Conservation (phyloP, 2,888 invertebrate species). For the Scaptomyza caliginosa region DNA sequence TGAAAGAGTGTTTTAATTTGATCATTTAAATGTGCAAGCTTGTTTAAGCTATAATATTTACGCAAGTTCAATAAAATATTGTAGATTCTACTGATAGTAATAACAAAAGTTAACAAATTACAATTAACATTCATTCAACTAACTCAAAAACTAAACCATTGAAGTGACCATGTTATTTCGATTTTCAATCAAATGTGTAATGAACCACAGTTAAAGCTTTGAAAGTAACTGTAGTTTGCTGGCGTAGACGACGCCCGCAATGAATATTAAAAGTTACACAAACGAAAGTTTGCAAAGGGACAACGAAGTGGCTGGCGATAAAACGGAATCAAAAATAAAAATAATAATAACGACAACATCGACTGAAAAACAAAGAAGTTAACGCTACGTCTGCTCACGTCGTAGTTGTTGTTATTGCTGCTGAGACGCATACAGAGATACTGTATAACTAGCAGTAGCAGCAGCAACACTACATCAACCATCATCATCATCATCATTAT, state of each 20-base stretch:
- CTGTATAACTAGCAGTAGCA: slow-evolving; percentile 6
- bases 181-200: slow-evolving; percentile 3
- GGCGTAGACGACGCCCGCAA: slow-evolving; percentile 35
- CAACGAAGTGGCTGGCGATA: slow-evolving; percentile 26
- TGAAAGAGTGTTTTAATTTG: not conserved
- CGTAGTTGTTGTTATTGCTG: slow-evolving; percentile 30
- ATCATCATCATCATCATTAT: not conserved
- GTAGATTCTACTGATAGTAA: too few species aligned
- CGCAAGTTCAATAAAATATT: too few species aligned
- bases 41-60: too few species aligned
- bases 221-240: slow-evolving; percentile 16
- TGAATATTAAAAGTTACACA: slow-evolving; percentile 54
- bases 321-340: slow-evolving; percentile 31
- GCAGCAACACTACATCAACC: slow-evolving; percentile 1
- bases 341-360: not conserved
- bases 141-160: not conserved
- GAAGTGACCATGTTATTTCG: not conserved
- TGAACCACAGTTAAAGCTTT: slow-evolving; percentile 33
- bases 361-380: slow-evolving; percentile 30
- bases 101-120: not conserved
- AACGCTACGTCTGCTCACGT: slow-evolving; percentile 13
- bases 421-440: slow-evolving; percentile 12
- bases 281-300: slow-evolving; percentile 55
- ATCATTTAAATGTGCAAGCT: not conserved
- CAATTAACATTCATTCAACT: not conserved